Evolutionary conservation across 2,797 vertebrate species (phyloP), one percentile per base, ranked within the genome.

Genomic region (Graptemys geographica): DNA sequence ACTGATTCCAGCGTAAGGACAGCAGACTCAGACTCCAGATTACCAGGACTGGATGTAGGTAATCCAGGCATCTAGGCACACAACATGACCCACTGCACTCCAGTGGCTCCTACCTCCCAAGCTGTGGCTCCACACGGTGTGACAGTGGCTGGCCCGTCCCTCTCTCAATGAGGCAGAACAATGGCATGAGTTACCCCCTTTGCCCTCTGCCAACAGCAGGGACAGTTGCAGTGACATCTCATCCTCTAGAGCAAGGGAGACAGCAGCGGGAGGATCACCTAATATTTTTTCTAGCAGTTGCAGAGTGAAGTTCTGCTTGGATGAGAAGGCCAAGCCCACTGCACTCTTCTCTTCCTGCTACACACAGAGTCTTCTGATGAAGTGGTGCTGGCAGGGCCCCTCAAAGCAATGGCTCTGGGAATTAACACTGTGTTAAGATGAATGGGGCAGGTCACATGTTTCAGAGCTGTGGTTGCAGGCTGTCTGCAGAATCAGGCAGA

Each of bases 1-100:
- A 37, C 10, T 5, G 27, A 51, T 16, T 51, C 47, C 52, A 8
- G 2, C 1, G 19, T 1, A 27, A 47, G 18, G 81, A 1, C 8
- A 1, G 1, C 2, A 89, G 31, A 6, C 8, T 25, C 55, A 84
- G 83, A 2, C 2, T 78, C 31, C 41, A 6, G 85, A 19, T n/a
- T 19, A 78, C 81, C 4, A 6, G 3, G 11, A 52, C 80, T 90
- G 31, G 31, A 15, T 62, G 31, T 62, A 62, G 31, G 31, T 62
- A 62, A 33, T 62, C 57, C 13, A 33, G 57, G 13, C 16, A 6
- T 62, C 57, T 33, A 31, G 28, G 13, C 57, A 31, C 57, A 62
- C 59, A 62, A 16, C 31, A 8, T 33, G 31, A 31, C 37, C 3
- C 7, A 3, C 6, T 19, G 78, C 78, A 18, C 25, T 13, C 44